Conservation (phyloP, 2,113 vertebrate species). For the Halichoerus grypus region DNA sequence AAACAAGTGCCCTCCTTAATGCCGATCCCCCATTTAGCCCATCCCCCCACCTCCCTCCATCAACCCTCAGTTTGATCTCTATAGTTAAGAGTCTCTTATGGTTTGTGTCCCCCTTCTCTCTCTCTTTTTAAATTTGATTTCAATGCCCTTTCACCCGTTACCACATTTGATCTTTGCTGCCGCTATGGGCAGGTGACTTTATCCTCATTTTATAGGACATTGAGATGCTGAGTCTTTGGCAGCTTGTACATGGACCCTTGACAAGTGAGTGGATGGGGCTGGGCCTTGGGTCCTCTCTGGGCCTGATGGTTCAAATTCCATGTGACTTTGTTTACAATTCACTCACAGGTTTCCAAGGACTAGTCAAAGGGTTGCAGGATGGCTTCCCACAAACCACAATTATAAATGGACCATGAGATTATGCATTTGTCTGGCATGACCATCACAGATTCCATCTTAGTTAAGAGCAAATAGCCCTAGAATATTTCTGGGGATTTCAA, state of each 20-base stretch:
- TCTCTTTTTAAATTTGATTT: not conserved
- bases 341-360: not conserved
- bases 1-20: no score
- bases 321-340: not conserved
- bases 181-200: not conserved
- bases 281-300: not conserved
- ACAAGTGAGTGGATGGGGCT: fast-evolving
- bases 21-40: no score
- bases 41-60: no score
- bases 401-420: not conserved
- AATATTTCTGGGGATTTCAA: not conserved
- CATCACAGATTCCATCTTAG: not conserved
- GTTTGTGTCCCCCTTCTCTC: not conserved
- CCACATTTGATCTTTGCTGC: not conserved
- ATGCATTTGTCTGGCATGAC: not conserved
- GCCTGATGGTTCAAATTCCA: not conserved
- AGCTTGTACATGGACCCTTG: not conserved
- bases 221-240: not conserved
- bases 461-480: not conserved
- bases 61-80: not conserved
- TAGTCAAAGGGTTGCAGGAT: not conserved
- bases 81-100: not conserved
- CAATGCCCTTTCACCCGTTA: not conserved
- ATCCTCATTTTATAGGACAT: not conserved
- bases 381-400: not conserved